These are phyloP conservation scores for Phrynosoma platyrhinos DNA, from an alignment of 2,113 vertebrate species.

Conservation along the genomic window DNA sequence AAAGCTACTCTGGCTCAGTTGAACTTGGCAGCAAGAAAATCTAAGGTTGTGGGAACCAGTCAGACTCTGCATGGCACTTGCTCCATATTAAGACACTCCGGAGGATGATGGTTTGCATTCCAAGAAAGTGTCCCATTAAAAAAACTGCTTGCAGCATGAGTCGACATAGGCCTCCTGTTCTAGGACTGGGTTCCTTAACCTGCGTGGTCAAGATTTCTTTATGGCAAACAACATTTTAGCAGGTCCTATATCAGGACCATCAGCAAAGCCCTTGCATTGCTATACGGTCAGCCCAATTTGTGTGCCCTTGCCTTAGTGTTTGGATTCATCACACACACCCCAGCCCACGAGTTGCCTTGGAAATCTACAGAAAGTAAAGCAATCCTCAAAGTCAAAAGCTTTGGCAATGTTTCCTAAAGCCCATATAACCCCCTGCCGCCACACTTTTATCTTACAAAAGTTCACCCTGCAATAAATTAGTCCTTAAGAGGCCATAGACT, in stretches of 20 bases:
- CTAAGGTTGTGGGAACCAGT: slow-evolving; percentile 4
- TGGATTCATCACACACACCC: slow-evolving; percentile 9
- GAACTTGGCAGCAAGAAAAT: background rate
- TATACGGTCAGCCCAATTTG: background rate
- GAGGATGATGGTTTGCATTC: slow-evolving; percentile 10
- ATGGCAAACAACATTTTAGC: background rate
- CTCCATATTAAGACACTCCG: background rate
- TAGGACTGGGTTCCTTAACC: background rate
- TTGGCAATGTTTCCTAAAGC: slow-evolving; percentile 54
- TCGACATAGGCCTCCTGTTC: background rate
- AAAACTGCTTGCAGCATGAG: background rate
- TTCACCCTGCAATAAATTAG: background rate
- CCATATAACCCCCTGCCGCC: slow-evolving; percentile 15
- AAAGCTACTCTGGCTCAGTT: background rate
- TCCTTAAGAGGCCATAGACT: background rate
- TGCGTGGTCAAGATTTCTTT: background rate
- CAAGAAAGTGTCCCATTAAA: background rate
- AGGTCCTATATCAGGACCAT: background rate
- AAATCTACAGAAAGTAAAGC: slow-evolving; percentile 41
- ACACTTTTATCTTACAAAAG: background rate
- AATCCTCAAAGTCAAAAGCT: slow-evolving; percentile 10
- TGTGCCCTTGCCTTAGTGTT: background rate
- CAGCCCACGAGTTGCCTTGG: slow-evolving; percentile 32
- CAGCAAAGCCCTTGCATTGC: background rate
- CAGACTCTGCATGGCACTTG: background rate